A percentile compares a stretch with the other conserved stretches of the same genome.
These are phyloP conservation scores for Clepsis dumicolana DNA, from an alignment of 2,888 invertebrate species.

Conservation along the genomic window DNA sequence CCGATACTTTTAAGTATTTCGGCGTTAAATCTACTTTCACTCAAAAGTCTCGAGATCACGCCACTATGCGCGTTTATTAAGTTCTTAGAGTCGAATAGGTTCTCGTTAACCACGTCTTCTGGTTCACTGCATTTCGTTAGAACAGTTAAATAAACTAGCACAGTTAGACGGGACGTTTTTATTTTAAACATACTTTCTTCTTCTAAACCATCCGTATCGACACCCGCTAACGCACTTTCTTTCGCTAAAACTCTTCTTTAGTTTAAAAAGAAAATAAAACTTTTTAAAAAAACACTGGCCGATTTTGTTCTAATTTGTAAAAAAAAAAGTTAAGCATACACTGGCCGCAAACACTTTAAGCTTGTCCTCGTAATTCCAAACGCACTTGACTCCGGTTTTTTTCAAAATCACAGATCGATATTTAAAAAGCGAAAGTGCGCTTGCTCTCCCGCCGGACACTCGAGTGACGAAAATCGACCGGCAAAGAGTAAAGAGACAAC, in stretches of 20 bases:
- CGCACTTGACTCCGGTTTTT: conserved; percentile 31
- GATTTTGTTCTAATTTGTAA: neutral
- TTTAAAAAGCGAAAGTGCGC: conserved; percentile 66
- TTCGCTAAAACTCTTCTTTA: neutral
- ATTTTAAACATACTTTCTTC: conserved; percentile 31
- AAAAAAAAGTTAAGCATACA: neutral
- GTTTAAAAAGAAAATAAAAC: neutral
- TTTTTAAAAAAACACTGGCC: conserved; percentile 16
- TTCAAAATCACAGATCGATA: conserved; percentile 36
- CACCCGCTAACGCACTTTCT: conserved; percentile 27
- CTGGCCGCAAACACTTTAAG: conserved; percentile 2
- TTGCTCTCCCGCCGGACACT: conserved; percentile 58
- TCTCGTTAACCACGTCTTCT: conserved; percentile 57
- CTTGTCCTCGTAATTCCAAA: neutral
- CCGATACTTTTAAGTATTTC: conserved; percentile 62
- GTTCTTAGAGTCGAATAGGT: conserved; percentile 63
- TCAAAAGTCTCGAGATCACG: conserved; percentile 58
- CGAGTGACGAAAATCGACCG: conserved; percentile 71
- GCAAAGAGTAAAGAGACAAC: conserved; percentile 58
- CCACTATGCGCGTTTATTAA: conserved; percentile 53
- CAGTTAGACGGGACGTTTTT: neutral
- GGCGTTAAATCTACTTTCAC: conserved; percentile 61
- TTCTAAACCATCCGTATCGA: conserved; percentile 27
- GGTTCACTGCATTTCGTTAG: conserved; percentile 49
- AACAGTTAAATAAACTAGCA: conserved; percentile 1